These are phyloP conservation scores for Lordiphosa fenestrarum DNA, from an alignment of 2,888 invertebrate genomes.

Conservation along the genomic window DNA sequence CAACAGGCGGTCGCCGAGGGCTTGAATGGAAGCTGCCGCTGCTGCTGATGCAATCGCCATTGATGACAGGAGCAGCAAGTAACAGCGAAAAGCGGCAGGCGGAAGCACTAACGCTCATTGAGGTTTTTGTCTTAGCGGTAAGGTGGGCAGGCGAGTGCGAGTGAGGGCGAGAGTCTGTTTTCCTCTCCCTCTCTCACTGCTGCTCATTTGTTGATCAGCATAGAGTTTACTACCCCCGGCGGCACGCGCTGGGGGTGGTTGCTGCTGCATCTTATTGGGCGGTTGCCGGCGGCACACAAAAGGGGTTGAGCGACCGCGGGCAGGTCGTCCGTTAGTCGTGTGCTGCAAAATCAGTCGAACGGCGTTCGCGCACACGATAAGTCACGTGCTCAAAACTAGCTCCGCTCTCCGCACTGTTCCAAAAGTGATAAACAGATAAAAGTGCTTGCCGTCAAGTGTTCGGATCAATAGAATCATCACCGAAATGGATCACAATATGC, in stretches of 20 bases:
- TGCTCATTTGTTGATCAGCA: constrained; percentile 54
- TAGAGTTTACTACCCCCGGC: constrained; percentile 49
- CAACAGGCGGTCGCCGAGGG: constrained; percentile 18
- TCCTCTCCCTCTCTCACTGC: constrained; percentile 12
- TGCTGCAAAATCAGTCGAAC: constrained; percentile 81
- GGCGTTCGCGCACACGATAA: constrained; percentile 81
- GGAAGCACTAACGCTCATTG: constrained; percentile 32
- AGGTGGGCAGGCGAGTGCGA: constrained; percentile 1
- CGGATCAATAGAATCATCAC: constrained; percentile 19
- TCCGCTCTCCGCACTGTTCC: constrained; percentile 38
- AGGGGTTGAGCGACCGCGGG: constrained; percentile 77
- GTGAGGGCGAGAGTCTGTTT: neutral
- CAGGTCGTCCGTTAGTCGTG: constrained; percentile 80
- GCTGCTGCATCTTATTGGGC: constrained; percentile 68
- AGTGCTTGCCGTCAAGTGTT: constrained; percentile 27
- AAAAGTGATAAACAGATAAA: constrained; percentile 24
- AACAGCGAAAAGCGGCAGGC: constrained; percentile 7
- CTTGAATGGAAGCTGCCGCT: constrained; percentile 20
- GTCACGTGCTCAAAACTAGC: constrained; percentile 80
- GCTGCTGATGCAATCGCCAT: constrained; percentile 43
- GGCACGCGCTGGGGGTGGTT: constrained; percentile 68
- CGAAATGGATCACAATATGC: constrained; percentile 79
- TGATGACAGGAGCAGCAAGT: constrained; percentile 42
- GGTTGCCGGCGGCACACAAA: constrained; percentile 37
- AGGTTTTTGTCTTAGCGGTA: constrained; percentile 9